Evolutionary conservation across 1,140 invertebrate genomes (phyloP).

Genomic region (Aphaenogaster rudis): DNA sequence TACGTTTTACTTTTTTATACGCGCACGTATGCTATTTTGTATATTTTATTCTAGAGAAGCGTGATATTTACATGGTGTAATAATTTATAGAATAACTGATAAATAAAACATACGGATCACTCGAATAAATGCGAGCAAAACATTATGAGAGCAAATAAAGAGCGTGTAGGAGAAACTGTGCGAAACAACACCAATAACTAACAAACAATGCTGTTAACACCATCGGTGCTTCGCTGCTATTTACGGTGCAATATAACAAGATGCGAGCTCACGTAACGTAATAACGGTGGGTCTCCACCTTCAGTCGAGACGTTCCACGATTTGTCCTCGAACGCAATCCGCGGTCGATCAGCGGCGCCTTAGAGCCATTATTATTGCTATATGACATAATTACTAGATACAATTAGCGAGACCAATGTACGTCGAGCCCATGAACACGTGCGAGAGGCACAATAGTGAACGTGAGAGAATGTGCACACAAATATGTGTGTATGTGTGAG

Average conservation of each 20-base stretch:
- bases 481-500: slow-evolving; percentile 20
- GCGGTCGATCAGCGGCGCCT: slow-evolving; percentile 51
- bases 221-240: background rate
- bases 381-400: slow-evolving; percentile 54
- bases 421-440: slow-evolving; percentile 32
- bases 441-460: slow-evolving; percentile 34
- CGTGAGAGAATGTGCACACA: background rate
- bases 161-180: background rate
- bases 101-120: background rate
- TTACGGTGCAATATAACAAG: background rate
- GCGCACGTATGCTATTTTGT: slow-evolving; percentile 5
- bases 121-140: background rate
- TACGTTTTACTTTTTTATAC: slow-evolving; percentile 20
- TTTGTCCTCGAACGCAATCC: slow-evolving; percentile 50
- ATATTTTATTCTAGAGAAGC: slow-evolving; percentile 30
- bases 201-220: background rate
- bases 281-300: slow-evolving; percentile 29
- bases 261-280: slow-evolving; percentile 35
- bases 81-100: slow-evolving; percentile 12
- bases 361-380: slow-evolving; percentile 62
- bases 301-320: background rate
- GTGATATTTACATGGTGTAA: slow-evolving; percentile 7
- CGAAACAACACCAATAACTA: slow-evolving; percentile 9
- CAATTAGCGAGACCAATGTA: slow-evolving; percentile 62
- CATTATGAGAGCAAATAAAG: slow-evolving; percentile 5